Evolutionary conservation across 1,140 invertebrate genomes (phyloP), one percentile per base, ranked within the genome.

Genomic region (Hylaeus volcanicus): DNA sequence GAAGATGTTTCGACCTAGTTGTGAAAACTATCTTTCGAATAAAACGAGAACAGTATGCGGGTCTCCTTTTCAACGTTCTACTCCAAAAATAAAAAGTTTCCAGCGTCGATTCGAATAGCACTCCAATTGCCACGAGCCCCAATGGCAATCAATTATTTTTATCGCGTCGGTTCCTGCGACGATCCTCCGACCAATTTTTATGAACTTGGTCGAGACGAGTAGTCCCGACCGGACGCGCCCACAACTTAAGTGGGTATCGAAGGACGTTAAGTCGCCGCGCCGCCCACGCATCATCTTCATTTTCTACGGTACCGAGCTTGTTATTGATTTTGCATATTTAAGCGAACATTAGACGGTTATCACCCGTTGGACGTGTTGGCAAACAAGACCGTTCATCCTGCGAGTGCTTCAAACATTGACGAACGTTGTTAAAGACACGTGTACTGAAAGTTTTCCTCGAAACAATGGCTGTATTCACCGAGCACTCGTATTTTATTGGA

Each of bases 251-350:
- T 55, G 11, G 26, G 26, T 14, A 41, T 64, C 48, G 37, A 14
- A 74, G 60, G 12, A 26, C 39, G 60, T 64, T 65, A 65, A 74
- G 48, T 43, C 48, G 39, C 15, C 41, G 45, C 60, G 53, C 63
- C 43, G 60, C 73, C 73, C 48, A 74, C 73, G 37, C n/a, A 74
- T 65, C 48, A 5, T 60, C 15, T 14, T 74, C 64, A 43, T 65
- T 55, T 64, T 74, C 45, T 41, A 74, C 45, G 39, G 11, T 74
- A 48, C 15, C 73, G 26, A 65, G 48, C 48, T 74, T 4, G n/a
- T 14, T 74, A 74, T 74, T 51, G 73, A 74, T 64, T 53, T 43
- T 55, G 45, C 45, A 64, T 64, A 74, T 41, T 74, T 37, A 12
- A 11, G 48, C 12, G 60, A 4, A n/a, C 2, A 51, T 74, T 51